Evolutionary conservation across 2,113 vertebrate species (phyloP).

Genomic region (Sigmodon hispidus): DNA sequence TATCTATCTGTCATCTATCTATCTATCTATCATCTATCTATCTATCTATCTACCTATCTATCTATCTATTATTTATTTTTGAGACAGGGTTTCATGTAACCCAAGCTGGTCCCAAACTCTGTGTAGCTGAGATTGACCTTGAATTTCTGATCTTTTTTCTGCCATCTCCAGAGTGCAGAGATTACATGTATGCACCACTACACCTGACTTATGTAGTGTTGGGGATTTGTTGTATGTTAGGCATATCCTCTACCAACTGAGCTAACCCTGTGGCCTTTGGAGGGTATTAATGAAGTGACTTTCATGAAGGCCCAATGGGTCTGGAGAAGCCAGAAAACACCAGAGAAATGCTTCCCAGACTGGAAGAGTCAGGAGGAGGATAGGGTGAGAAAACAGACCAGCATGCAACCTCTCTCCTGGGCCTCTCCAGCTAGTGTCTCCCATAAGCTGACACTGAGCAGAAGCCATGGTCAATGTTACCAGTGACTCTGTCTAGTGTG

Average conservation of each 20-base stretch:
- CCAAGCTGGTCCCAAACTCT: too few relatives aligned
- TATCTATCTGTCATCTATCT: background rate
- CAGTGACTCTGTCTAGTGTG: background rate
- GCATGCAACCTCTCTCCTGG: background rate
- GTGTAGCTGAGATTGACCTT: background rate
- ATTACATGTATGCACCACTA: background rate
- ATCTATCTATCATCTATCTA: background rate
- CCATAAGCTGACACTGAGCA: background rate
- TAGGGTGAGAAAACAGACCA: background rate
- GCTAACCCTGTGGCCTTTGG: background rate
- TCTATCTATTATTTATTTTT: too few relatives aligned
- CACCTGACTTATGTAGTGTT: background rate
- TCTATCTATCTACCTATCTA: background rate
- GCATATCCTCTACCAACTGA: background rate
- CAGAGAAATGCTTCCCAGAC: background rate
- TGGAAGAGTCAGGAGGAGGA: background rate
- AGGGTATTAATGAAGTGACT: background rate
- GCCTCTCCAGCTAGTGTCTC: background rate
- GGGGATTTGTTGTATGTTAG: background rate
- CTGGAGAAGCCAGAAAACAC: background rate
- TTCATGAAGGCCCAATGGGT: background rate
- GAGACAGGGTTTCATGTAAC: background rate
- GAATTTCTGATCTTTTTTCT: background rate
- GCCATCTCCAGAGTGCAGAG: background rate
- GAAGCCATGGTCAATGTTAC: background rate